phyloP scores from a whole-genome alignment of 2,888 invertebrate species.

The Cephonodes hylas region DNA sequence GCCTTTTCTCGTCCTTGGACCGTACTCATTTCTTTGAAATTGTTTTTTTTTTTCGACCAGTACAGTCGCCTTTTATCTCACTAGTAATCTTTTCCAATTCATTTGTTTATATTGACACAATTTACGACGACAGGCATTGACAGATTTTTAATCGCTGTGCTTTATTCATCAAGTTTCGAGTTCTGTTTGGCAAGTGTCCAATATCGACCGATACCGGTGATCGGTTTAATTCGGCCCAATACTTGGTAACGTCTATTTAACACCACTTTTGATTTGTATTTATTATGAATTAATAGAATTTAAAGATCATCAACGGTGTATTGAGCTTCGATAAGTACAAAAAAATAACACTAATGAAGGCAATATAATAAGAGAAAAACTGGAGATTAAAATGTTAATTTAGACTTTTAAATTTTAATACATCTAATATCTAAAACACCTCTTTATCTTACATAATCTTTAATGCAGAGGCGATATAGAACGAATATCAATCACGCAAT shows the following conservation, averaged over 20 bases:
- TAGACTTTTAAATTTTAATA: too few species aligned
- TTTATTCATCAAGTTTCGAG: neutral
- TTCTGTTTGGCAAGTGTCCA: neutral
- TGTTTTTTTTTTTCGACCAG: neutral
- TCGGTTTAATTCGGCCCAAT: neutral
- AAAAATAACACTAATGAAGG: neutral
- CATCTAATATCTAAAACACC: too few species aligned
- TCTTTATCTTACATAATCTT: too few species aligned
- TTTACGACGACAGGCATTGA: neutral
- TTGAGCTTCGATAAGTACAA: neutral
- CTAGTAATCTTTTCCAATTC: neutral
- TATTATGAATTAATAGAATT: neutral
- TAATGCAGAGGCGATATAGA: too few species aligned
- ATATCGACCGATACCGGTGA: neutral
- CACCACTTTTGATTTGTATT: neutral
- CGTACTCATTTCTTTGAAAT: constrained; percentile 1
- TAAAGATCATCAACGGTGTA: neutral
- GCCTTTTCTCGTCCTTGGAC: neutral
- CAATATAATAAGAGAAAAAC: neutral
- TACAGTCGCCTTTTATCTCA: neutral
- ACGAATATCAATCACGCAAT: neutral
- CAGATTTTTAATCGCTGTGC: neutral
- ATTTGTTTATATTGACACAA: neutral
- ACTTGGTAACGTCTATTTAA: neutral
- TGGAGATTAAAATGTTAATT: too few species aligned